Percentiles rank a stretch among this genome's conserved stretches.
Conservation (phyloP, 92 coral and sea anemone species). For the Porites cylindrica region DNA sequence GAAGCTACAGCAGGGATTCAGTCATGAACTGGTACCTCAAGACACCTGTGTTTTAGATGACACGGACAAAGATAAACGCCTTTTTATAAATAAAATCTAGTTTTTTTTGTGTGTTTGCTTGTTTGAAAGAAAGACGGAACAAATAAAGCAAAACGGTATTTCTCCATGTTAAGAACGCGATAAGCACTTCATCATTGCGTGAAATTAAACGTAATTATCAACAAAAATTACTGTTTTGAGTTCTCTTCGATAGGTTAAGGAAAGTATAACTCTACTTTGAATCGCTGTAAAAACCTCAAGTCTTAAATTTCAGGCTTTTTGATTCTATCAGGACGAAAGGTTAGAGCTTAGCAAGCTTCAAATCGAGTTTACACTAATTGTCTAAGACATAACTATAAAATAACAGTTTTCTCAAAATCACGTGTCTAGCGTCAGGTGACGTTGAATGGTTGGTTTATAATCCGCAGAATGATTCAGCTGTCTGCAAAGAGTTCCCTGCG, state of each 20-base stretch:
- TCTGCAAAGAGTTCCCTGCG: too few relatives aligned
- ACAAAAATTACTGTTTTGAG: neutral
- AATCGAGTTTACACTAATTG: neutral
- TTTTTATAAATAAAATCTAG: neutral
- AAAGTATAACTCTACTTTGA: too few relatives aligned
- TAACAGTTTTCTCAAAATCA: neutral
- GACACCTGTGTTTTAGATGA: conserved; percentile 31
- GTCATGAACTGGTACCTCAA: conserved; percentile 38
- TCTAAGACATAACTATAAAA: neutral
- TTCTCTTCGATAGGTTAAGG: neutral
- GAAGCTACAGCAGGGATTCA: neutral
- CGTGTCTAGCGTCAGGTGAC: neutral
- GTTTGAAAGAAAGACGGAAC: neutral
- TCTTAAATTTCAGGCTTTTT: neutral
- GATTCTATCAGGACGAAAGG: neutral
- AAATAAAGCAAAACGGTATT: neutral
- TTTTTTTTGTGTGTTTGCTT: neutral
- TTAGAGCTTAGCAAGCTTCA: conserved; percentile 11
- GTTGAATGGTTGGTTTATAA: neutral
- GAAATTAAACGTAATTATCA: neutral
- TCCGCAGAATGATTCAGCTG: conserved; percentile 3
- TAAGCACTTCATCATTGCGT: neutral
- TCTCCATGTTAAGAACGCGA: neutral
- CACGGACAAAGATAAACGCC: conserved; percentile 10
- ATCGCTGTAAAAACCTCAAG: neutral